These are phyloP conservation scores for Paedocypris sp. DNA, from an alignment of 2,113 vertebrate genomes.

Conservation along the genomic window DNA sequence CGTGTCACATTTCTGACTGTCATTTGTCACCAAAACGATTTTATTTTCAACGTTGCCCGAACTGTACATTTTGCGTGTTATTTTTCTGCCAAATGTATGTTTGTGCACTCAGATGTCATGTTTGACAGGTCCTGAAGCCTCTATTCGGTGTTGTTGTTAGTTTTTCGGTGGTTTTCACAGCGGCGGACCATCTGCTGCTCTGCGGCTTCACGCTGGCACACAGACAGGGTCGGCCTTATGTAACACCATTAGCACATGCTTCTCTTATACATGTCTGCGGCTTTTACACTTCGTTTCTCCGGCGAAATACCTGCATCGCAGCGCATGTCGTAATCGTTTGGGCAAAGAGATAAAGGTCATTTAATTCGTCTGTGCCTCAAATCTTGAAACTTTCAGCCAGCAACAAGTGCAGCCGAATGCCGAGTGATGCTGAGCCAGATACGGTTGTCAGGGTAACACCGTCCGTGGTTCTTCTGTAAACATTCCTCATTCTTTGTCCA, in stretches of 20 bases:
- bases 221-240: too few species aligned
- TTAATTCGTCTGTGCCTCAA: not conserved
- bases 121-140: not conserved
- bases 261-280: too few species aligned
- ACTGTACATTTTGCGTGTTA: too few species aligned
- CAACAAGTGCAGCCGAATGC: slow-evolving; percentile 1
- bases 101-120: too few species aligned
- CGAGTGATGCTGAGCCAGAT: not conserved
- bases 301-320: too few species aligned
- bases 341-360: not conserved
- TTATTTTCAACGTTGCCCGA: too few species aligned
- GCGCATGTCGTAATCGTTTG: not conserved
- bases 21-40: too few species aligned
- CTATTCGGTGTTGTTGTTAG: not conserved
- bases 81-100: too few species aligned
- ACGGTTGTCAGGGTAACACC: slow-evolving; percentile 18
- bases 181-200: slow-evolving; percentile 31
- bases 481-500: not conserved
- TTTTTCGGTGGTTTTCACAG: slow-evolving; percentile 29
- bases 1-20: too few species aligned
- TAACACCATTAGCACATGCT: too few species aligned
- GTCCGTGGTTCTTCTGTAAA: slow-evolving; percentile 4
- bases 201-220: not conserved
- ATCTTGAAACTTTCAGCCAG: not conserved
- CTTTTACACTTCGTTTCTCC: too few species aligned